Evolutionary conservation across 2,113 vertebrate species (phyloP).

Genomic region (Camelus bactrianus): DNA sequence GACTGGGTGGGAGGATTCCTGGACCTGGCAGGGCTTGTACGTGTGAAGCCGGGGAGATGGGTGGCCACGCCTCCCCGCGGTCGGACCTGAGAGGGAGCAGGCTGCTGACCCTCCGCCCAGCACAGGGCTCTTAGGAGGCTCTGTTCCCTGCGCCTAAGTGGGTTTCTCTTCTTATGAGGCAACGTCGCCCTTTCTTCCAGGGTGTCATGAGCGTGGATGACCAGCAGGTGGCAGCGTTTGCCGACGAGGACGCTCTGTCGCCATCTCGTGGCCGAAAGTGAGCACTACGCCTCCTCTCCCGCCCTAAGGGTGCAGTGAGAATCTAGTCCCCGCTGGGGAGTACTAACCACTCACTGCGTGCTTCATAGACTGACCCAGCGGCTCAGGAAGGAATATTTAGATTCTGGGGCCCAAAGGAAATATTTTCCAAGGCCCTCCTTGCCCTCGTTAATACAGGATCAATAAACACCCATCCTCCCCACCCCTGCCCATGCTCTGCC

Average conservation of each 20-base stretch:
- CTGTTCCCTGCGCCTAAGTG: rapidly evolving
- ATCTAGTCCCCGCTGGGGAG: not conserved
- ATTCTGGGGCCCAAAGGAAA: not conserved
- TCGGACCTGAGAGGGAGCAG: not conserved
- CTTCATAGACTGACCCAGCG: not conserved
- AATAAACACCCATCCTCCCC: no score
- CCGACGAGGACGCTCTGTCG: not conserved
- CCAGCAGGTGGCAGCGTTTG: constrained; percentile 20
- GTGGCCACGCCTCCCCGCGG: not conserved
- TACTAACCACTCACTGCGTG: not conserved
- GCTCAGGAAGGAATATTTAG: not conserved
- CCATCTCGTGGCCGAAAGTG: constrained; percentile 19
- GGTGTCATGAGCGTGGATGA: not conserved
- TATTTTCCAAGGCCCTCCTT: not conserved
- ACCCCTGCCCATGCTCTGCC: no score
- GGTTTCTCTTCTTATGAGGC: rapidly evolving
- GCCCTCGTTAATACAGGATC: not conserved
- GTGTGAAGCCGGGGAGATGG: no score
- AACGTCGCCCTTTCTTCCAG: not conserved
- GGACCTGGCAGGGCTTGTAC: not conserved
- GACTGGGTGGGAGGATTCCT: not conserved
- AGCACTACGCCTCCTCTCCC: not conserved
- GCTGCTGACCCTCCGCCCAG: not conserved
- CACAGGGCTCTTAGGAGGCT: rapidly evolving
- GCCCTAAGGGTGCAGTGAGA: rapidly evolving